phyloP scores from a whole-genome alignment of 2,113 vertebrate genomes.

The Tetrax tetrax region DNA sequence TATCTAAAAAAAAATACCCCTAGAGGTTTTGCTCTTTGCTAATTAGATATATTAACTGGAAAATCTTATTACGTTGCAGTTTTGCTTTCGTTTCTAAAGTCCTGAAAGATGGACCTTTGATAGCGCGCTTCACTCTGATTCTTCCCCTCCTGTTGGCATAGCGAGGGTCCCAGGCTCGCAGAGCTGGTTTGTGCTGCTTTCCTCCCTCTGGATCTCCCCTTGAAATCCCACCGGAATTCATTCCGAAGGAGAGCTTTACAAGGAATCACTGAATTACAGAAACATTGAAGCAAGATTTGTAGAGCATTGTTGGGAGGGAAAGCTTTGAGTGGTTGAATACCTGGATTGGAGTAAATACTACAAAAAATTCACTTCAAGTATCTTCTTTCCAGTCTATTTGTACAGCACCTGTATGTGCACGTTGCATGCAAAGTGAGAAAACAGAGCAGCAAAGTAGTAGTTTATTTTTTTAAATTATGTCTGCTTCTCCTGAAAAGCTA shows the following conservation, averaged over 20 bases:
- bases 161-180: neutral
- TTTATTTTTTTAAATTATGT: neutral
- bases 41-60: constrained; percentile 7
- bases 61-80: neutral
- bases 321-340: neutral
- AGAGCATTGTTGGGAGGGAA: neutral
- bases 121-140: neutral
- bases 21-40: constrained; percentile 12
- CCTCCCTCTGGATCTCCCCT: neutral
- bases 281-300: neutral
- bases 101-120: neutral
- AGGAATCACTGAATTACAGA: neutral
- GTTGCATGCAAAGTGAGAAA: neutral
- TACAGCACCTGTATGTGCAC: neutral
- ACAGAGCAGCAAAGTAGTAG: neutral
- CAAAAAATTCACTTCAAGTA: neutral
- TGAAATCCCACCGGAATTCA: neutral
- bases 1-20: neutral
- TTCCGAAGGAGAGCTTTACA: neutral
- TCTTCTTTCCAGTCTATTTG: neutral
- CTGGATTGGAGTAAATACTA: neutral
- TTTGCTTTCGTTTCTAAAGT: neutral
- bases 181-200: neutral
- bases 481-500: neutral
- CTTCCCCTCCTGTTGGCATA: neutral